A percentile compares a stretch with the other conserved stretches of the same genome.
Evolutionary conservation across 2,113 vertebrate genomes (phyloP).

Genomic region (Caretta caretta): DNA sequence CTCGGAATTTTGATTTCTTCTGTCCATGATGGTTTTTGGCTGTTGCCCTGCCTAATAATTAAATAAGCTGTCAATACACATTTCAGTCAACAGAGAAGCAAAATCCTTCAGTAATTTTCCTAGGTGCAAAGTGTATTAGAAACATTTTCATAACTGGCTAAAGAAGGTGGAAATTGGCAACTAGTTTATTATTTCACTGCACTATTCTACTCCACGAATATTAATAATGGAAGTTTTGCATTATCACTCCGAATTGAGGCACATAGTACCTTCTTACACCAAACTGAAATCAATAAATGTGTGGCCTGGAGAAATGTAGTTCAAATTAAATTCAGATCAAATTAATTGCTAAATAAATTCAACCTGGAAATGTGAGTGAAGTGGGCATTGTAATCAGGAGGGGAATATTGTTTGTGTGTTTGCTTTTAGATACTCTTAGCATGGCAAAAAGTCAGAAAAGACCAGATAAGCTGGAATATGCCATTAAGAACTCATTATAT

Average conservation of each 20-base stretch:
- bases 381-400: background rate
- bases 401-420: background rate
- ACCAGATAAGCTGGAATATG: background rate
- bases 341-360: background rate
- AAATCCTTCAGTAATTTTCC: background rate
- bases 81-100: conserved; percentile 5
- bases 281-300: background rate
- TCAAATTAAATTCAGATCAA: background rate
- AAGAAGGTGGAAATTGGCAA: background rate
- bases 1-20: conserved; percentile 51
- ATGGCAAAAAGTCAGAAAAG: background rate
- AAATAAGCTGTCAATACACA: conserved; percentile 41
- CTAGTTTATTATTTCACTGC: background rate
- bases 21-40: background rate
- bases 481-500: background rate
- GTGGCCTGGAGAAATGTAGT: background rate
- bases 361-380: background rate
- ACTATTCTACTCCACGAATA: background rate
- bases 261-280: background rate
- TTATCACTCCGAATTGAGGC: background rate
- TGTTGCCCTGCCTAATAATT: conserved; percentile 22
- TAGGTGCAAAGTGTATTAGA: background rate
- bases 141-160: background rate
- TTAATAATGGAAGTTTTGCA: background rate
- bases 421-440: background rate